phyloP scores from a whole-genome alignment of 2,113 vertebrate genomes.

The Tamias sibiricus region DNA sequence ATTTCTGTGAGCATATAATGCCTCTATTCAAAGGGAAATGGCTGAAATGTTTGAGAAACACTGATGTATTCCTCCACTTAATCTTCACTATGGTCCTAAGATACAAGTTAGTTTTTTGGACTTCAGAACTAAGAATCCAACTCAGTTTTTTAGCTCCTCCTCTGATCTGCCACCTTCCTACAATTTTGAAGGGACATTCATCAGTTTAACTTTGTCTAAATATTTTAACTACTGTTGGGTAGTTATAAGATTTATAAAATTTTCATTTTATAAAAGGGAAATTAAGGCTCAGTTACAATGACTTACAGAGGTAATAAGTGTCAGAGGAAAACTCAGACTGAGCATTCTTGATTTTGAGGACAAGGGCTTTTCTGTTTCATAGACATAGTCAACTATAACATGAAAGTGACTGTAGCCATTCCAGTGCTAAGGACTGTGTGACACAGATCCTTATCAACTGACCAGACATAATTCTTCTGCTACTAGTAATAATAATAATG shows the following conservation, averaged over 20 bases:
- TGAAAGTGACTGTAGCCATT: not conserved
- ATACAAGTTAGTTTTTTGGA: not conserved
- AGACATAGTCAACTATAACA: not conserved
- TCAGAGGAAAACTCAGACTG: not conserved
- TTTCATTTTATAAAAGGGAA: not conserved
- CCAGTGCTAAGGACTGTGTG: not conserved
- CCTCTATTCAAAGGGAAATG: not conserved
- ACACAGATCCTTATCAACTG: not conserved
- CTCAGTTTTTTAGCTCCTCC: not conserved
- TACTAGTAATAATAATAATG: not conserved
- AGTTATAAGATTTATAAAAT: not conserved
- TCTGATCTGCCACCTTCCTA: not conserved
- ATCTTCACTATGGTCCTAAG: not conserved
- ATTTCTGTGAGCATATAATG: fast-evolving
- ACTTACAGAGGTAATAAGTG: not conserved
- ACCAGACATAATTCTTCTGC: not conserved
- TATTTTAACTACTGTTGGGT: not conserved
- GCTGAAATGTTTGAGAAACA: not conserved
- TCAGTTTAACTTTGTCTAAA: not conserved
- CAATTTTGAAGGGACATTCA: not conserved
- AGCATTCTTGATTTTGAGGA: not conserved
- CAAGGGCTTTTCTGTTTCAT: not conserved
- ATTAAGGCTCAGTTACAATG: not conserved
- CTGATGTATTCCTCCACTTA: too few relatives aligned
- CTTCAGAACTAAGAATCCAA: not conserved